These are phyloP conservation scores for Podilymbus podiceps DNA, from an alignment of 2,113 vertebrate species.

Conservation along the genomic window DNA sequence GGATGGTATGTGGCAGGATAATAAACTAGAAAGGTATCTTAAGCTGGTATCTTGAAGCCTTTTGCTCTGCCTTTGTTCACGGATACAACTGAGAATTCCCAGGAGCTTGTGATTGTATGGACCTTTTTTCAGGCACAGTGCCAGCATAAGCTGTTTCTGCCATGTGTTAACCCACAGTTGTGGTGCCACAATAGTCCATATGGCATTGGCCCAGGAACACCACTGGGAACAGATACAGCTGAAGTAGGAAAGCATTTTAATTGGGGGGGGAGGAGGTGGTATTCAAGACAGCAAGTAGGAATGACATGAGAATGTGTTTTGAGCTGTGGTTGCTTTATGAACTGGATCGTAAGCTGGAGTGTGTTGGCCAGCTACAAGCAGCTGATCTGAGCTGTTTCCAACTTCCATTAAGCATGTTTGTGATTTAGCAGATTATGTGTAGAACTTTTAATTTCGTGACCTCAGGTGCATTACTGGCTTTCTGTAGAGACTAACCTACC, in stretches of 20 bases:
- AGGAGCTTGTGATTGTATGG: neutral
- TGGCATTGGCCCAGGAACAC: neutral
- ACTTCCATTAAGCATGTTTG: neutral
- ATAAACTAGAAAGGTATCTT: neutral
- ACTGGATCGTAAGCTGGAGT: neutral
- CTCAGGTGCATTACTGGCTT: neutral
- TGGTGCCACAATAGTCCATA: neutral
- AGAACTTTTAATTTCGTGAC: neutral
- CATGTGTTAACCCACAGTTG: neutral
- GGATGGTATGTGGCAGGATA: neutral
- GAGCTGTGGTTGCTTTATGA: neutral
- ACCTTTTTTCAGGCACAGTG: neutral
- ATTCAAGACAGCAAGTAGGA: neutral
- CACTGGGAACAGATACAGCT: neutral
- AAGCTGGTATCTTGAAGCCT: neutral
- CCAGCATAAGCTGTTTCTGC: neutral
- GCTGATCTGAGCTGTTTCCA: neutral
- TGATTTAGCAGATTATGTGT: neutral
- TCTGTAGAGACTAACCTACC: neutral
- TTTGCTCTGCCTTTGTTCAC: neutral
- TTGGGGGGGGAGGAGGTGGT: fast-evolving
- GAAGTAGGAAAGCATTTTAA: neutral
- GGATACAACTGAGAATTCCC: neutral
- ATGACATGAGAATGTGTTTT: neutral
- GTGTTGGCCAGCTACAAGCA: neutral